Conservation (phyloP, 2,888 invertebrate genomes). For the Arge pagana region DNA sequence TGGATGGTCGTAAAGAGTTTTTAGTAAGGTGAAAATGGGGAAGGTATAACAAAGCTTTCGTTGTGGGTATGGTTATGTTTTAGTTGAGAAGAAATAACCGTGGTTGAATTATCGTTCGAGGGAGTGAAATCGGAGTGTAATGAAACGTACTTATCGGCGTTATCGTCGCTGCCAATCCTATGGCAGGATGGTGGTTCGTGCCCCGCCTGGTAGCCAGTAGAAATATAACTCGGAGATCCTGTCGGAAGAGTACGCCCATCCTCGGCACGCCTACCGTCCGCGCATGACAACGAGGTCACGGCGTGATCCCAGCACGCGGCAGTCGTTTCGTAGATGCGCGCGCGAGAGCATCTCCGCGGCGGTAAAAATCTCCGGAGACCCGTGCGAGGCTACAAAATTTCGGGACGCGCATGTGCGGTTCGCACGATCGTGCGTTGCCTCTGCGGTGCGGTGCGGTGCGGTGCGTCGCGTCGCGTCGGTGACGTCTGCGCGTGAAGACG, state of each 20-base stretch:
- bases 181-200: slow-evolving; percentile 42
- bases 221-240: slow-evolving; percentile 13
- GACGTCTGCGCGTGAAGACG: too few species aligned
- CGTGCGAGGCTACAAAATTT: too few species aligned
- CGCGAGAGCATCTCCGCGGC: slow-evolving; percentile 41
- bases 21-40: too few species aligned
- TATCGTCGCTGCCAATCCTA: slow-evolving; percentile 33
- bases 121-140: slow-evolving; percentile 42
- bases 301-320: slow-evolving; percentile 31
- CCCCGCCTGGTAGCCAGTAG: slow-evolving; percentile 46
- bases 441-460: too few species aligned
- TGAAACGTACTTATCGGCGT: slow-evolving; percentile 42
- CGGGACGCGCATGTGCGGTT: too few species aligned
- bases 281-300: slow-evolving; percentile 37
- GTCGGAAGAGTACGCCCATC: slow-evolving; percentile 36
- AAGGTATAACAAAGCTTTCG: too few species aligned
- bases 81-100: too few species aligned
- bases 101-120: too few species aligned
- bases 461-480: too few species aligned
- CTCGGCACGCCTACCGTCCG: slow-evolving; percentile 32
- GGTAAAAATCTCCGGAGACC: slow-evolving; percentile 18
- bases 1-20: too few species aligned
- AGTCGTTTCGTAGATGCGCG: slow-evolving; percentile 52
- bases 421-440: too few species aligned
- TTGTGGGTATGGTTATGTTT: too few species aligned